Conservation (phyloP, 2,888 invertebrate species). For the Polyommatus iphigenia region DNA sequence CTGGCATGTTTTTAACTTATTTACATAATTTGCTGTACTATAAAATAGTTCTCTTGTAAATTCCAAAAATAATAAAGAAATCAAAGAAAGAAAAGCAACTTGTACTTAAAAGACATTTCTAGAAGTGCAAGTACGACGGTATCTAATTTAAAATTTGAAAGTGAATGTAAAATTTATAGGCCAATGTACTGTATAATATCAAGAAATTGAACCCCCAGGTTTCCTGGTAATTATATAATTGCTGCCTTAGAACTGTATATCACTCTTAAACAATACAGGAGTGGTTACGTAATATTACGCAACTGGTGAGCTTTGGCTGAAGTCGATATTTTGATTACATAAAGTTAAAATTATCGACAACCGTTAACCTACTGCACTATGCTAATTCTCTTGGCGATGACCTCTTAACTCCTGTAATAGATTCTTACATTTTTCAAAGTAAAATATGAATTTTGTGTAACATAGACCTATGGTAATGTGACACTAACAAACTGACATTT, state of each 20-base stretch:
- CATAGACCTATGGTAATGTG: neutral
- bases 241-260: conserved; percentile 14
- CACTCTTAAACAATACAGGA: conserved; percentile 23
- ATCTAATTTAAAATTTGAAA: conserved; percentile 4
- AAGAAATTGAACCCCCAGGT: neutral
- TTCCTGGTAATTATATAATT: conserved; percentile 27
- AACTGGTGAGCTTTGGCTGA: conserved; percentile 24
- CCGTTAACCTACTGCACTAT: conserved; percentile 17
- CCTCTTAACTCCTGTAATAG: conserved; percentile 11
- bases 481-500: neutral
- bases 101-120: neutral
- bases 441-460: conserved; percentile 6
- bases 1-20: neutral
- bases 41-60: neutral
- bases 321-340: conserved; percentile 24
- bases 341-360: conserved; percentile 23
- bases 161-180: conserved; percentile 11
- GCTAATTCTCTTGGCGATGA: conserved; percentile 8
- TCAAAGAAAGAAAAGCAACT: neutral
- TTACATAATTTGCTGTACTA: neutral
- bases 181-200: conserved; percentile 10
- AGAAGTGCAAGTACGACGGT: neutral
- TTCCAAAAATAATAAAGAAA: neutral
- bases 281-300: conserved; percentile 20
- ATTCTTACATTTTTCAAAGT: neutral